Conservation (phyloP, 2,888 invertebrate species). For the Deilephila elpenor region DNA sequence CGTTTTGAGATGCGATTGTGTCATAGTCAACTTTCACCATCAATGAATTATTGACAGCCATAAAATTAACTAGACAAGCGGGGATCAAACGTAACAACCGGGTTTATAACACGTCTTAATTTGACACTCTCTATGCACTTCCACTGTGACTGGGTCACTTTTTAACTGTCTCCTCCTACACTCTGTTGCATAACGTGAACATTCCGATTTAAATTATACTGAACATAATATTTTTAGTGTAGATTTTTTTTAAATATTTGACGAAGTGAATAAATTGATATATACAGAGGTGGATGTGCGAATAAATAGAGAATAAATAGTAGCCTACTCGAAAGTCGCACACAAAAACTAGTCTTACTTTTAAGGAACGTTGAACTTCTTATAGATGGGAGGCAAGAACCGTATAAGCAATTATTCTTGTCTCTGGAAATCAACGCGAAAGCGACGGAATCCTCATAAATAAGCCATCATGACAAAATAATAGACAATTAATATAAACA, state of each 20-base stretch:
- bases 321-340: not conserved
- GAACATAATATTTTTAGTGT: not conserved
- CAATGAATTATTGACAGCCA: conserved; percentile 18
- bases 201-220: not conserved
- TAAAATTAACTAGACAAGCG: conserved; percentile 4
- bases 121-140: not conserved
- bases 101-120: conserved; percentile 2
- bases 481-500: not conserved
- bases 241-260: not conserved
- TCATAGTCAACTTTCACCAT: conserved; percentile 21
- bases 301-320: not conserved
- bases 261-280: not conserved
- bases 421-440: not conserved
- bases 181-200: not conserved
- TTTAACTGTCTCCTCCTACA: not conserved
- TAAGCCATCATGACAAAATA: not conserved
- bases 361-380: not conserved
- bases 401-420: conserved; percentile 5
- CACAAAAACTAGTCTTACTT: conserved; percentile 3
- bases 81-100: not conserved
- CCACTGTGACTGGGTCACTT: not conserved
- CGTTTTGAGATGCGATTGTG: conserved; percentile 19
- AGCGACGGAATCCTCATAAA: conserved; percentile 3
- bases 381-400: not conserved
- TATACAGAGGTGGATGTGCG: not conserved